Conservation (phyloP, 2,888 invertebrate genomes). For the Anaspis maculata region DNA sequence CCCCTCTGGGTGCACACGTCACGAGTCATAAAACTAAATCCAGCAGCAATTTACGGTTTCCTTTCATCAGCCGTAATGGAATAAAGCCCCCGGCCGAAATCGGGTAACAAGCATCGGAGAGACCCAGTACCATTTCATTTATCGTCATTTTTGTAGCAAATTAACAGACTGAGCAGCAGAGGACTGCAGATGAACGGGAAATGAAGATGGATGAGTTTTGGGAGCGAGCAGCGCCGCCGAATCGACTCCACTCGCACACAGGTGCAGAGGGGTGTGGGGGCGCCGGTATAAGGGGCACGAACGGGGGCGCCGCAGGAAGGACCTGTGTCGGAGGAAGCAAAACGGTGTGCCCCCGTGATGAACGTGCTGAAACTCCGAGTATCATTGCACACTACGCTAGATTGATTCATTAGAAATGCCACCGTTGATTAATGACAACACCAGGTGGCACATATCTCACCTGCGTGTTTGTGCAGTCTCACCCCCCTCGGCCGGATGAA, state of each 20-base stretch:
- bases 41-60: conserved; percentile 21
- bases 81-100: conserved; percentile 21
- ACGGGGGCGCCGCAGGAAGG: no score
- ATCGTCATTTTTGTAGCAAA: conserved; percentile 29
- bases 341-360: conserved; percentile 14
- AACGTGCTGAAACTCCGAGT: conserved; percentile 19
- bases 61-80: conserved; percentile 21
- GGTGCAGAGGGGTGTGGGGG: no score
- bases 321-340: no score
- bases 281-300: no score
- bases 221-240: conserved; percentile 12
- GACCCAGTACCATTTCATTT: conserved; percentile 28
- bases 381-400: conserved; percentile 15
- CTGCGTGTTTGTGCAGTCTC: conserved; percentile 16
- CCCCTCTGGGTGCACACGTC: conserved; percentile 14
- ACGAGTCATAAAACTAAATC: conserved; percentile 21
- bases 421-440: conserved; percentile 21
- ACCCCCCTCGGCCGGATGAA: conserved; percentile 8
- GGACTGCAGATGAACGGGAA: conserved; percentile 28
- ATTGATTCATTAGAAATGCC: conserved; percentile 19
- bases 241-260: no score
- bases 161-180: conserved; percentile 24
- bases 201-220: conserved; percentile 30
- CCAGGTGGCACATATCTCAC: conserved; percentile 22
- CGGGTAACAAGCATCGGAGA: conserved; percentile 23